Percentiles rank a stretch among this genome's conserved stretches.
Conservation (phyloP, 2,888 invertebrate genomes). For the Temnothorax unifasciatus region DNA sequence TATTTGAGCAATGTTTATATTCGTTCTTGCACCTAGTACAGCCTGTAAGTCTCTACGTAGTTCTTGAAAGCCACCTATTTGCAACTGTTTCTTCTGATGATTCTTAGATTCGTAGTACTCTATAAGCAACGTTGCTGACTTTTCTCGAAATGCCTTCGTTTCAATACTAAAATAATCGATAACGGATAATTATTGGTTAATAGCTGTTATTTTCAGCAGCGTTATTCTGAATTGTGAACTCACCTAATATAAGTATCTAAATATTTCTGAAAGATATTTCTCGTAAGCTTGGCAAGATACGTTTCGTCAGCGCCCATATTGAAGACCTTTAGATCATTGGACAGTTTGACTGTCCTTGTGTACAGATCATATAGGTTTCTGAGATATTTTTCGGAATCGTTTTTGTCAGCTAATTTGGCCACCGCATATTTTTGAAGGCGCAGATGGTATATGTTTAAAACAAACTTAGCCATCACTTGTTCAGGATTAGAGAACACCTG, state of each 20-base stretch:
- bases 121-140: conserved; percentile 91
- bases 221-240: conserved; percentile 69
- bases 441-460: conserved; percentile 97
- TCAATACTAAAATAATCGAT: conserved; percentile 88
- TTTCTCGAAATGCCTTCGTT: conserved; percentile 92
- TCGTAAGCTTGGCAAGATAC: conserved; percentile 92
- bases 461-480: conserved; percentile 99
- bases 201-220: not conserved
- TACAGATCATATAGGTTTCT: conserved; percentile 96
- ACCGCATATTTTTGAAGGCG: conserved; percentile 95
- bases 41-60: conserved; percentile 97
- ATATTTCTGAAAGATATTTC: conserved; percentile 93
- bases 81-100: conserved; percentile 97
- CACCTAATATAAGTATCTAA: conserved; percentile 92
- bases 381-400: conserved; percentile 95
- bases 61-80: conserved; percentile 97
- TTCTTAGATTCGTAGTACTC: conserved; percentile 97
- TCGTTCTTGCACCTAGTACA: conserved; percentile 95
- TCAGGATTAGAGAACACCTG: conserved; percentile 98
- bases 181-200: not conserved
- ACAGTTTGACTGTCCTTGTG: conserved; percentile 93
- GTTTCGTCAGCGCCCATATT: conserved; percentile 93
- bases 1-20: conserved; percentile 97
- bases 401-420: conserved; percentile 92
- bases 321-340: conserved; percentile 91